Evolutionary conservation across 2,797 vertebrate species (phyloP), one percentile per base, ranked within the genome.

Genomic region (Onychomys arenicola): DNA sequence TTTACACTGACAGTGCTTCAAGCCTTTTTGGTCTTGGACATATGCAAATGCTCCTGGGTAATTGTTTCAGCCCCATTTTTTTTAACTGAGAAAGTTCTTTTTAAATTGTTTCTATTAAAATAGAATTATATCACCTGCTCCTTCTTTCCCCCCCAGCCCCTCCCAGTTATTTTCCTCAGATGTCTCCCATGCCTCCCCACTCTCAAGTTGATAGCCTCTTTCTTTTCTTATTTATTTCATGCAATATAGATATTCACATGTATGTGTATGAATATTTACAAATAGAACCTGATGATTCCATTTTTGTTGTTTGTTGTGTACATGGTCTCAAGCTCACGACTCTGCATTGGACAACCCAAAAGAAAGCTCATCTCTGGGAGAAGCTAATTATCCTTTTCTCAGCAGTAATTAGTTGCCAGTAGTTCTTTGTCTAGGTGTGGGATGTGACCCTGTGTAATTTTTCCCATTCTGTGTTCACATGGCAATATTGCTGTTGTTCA

Each of bases 11-110:
- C 49, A 59, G 3, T 57, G 27, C n/a, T 90, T 90, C 80, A 63
- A 88, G 37, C 49, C 87, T 89, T 93, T 96, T 92, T 46, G 59
- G 40, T 96, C n/a, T 57, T 85, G 12, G 13, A 92, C 94, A 84
- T 87, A 61, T 25, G 37, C 21, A 81, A 59, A 71, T 96, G 91
- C 10, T 94, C 91, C 85, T 87, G 69, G 86, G 17, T 59, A 91
- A 93, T 77, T 89, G 34, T 91, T 93, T 91, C 73, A 40, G 23
- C 43, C 23, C 4, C 4, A 40, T 86, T 69, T 71, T 55, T 80
- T 91, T 85, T 69, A 59, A 86, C 95, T 90, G 34, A 69, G 46
- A 81, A 67, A 43, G 40, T 10, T 61, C 4, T 40, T 43, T 83
- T 61, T 63, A 19, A 32, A 84, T 63, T 63, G 81, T 11, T 84